These are phyloP conservation scores for Alethe diademata DNA, from an alignment of 2,113 vertebrate genomes.

Conservation along the genomic window DNA sequence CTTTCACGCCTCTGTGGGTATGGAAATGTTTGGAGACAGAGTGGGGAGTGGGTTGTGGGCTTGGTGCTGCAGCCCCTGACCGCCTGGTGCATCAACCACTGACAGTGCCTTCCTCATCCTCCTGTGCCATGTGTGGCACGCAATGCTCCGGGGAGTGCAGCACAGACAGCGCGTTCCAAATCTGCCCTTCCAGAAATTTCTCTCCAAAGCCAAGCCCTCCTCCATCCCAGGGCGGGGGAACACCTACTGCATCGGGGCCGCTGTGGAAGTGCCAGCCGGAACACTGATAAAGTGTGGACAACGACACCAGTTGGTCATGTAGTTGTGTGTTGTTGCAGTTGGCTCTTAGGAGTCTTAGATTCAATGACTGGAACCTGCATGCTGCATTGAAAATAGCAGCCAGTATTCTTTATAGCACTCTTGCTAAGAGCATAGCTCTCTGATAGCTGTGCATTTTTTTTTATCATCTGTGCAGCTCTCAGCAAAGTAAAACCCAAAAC, in stretches of 20 bases:
- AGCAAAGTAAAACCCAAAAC: neutral
- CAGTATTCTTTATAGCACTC: neutral
- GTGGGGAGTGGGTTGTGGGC: conserved; percentile 43
- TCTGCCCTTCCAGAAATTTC: conserved; percentile 49
- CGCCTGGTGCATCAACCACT: conserved; percentile 32
- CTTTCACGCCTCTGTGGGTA: conserved; percentile 83
- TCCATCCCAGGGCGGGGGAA: neutral
- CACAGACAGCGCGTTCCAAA: conserved; percentile 11
- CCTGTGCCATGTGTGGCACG: conserved; percentile 75
- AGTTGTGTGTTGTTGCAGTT: neutral
- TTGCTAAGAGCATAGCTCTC: fast-evolving
- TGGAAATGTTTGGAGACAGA: conserved; percentile 73
- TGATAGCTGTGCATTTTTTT: fast-evolving
- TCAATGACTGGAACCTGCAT: neutral
- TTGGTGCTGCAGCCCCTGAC: conserved; percentile 70
- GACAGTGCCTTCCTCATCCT: conserved; percentile 48
- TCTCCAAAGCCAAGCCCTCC: neutral
- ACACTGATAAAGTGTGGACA: neutral
- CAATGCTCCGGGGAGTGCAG: conserved; percentile 54
- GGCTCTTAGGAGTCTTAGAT: neutral
- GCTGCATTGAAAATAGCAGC: neutral
- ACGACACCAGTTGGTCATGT: fast-evolving
- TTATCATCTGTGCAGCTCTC: neutral
- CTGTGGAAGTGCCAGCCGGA: neutral
- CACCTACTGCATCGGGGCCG: neutral